A percentile compares a stretch with the other conserved stretches of the same genome.
phyloP scores from a whole-genome alignment of 2,797 vertebrate species.

The Crypturellus tataupa region DNA sequence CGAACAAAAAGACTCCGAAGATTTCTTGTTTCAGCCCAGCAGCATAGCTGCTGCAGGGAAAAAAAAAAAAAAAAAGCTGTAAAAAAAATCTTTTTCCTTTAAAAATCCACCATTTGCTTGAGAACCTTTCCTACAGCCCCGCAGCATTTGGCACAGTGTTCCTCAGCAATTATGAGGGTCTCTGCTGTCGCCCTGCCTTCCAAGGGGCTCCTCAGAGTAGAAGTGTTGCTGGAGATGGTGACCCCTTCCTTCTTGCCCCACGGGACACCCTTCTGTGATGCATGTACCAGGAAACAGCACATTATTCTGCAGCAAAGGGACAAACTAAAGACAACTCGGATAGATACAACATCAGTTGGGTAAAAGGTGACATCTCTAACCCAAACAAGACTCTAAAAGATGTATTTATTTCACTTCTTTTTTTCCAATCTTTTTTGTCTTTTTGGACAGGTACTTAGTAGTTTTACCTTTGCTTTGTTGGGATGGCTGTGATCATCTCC shows the following conservation, averaged over 20 bases:
- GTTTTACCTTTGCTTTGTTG: not conserved
- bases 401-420: not conserved
- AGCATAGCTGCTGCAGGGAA: not conserved
- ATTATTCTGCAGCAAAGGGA: not conserved
- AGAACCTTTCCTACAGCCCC: not conserved
- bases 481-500: not conserved
- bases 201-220: not conserved
- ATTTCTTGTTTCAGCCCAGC: not conserved
- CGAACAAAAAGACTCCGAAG: not conserved
- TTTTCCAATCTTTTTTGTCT: fast-evolving
- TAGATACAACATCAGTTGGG: fast-evolving
- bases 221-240: not conserved
- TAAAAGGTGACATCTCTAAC: not conserved
- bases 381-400: not conserved
- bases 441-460: not conserved
- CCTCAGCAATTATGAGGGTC: fast-evolving
- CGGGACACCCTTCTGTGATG: not conserved
- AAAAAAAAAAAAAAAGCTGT: conserved; percentile 10
- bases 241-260: not conserved
- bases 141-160: not conserved
- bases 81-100: not conserved
- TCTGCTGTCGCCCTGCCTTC: fast-evolving
- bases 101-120: not conserved
- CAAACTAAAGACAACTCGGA: not conserved
- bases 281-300: fast-evolving